phyloP scores from a whole-genome alignment of 64 coral and sea anemone species.

The Porites lutea region DNA sequence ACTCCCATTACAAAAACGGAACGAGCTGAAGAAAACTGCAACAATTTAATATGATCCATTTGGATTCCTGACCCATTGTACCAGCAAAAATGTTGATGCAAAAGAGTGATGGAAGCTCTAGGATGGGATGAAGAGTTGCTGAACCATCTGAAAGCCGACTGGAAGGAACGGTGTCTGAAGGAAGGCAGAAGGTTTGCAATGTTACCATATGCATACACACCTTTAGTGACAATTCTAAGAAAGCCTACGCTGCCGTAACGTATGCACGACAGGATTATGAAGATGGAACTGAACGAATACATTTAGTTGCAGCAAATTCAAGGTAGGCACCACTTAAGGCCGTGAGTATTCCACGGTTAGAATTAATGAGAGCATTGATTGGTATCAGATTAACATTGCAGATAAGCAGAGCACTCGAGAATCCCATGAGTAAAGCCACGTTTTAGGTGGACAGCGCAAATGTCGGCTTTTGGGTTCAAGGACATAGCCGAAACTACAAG shows the following conservation, averaged over 20 bases:
- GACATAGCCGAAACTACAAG: slow-evolving; percentile 59
- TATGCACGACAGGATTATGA: slow-evolving; percentile 63
- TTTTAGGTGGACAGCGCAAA: slow-evolving; percentile 38
- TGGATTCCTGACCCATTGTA: slow-evolving; percentile 62
- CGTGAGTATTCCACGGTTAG: slow-evolving; percentile 64
- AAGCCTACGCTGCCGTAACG: slow-evolving; percentile 68
- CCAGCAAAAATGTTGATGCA: slow-evolving; percentile 68
- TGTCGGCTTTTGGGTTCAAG: slow-evolving; percentile 42
- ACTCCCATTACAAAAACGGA: slow-evolving; percentile 62
- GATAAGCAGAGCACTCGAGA: slow-evolving; percentile 50
- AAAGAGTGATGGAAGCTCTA: slow-evolving; percentile 22
- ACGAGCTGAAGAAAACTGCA: slow-evolving; percentile 61
- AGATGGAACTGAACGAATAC: slow-evolving; percentile 32
- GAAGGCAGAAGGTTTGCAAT: slow-evolving; percentile 26
- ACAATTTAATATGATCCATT: slow-evolving; percentile 67
- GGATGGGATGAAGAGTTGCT: slow-evolving; percentile 59
- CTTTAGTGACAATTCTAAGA: slow-evolving; percentile 62
- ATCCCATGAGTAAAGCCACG: slow-evolving; percentile 56
- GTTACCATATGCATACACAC: slow-evolving; percentile 72
- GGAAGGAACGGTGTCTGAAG: slow-evolving; percentile 54
- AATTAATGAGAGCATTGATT: slow-evolving; percentile 62
- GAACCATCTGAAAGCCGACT: slow-evolving; percentile 28
- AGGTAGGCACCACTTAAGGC: slow-evolving; percentile 64
- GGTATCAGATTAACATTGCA: slow-evolving; percentile 64
- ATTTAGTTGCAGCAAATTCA: slow-evolving; percentile 64